Evolutionary conservation across 2,888 invertebrate species (phyloP), one percentile per base, ranked within the genome.

Genomic region (Steinernema hermaphroditum): DNA sequence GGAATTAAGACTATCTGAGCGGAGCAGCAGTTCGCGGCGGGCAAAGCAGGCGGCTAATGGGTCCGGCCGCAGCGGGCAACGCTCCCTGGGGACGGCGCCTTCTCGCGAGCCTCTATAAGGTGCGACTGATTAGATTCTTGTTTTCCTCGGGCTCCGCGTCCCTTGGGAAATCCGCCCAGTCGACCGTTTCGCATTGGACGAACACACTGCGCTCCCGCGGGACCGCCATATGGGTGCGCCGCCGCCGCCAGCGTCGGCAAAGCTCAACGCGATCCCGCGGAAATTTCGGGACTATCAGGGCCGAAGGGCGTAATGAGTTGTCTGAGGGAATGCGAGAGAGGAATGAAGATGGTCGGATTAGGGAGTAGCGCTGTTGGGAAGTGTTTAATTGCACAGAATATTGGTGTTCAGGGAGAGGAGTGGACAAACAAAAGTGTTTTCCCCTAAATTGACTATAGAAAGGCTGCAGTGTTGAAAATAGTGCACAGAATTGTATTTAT

Each of bases 101-200:
- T 54, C 54, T 54, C 6, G 54, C 54, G n/a, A 27, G 27, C n/a
- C 54, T 54, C 54, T 54, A 54, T 54, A 54, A 54, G 54, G 54
- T 54, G 54, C 54, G 54, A 54, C 54, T 54, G 54, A 54, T 54
- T 54, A 54, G 54, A 54, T 54, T 54, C 54, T 54, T 54, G 54
- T 54, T 54, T 54, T 54, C 54, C 54, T 54, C 54, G 22, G 54
- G 54, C 54, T 54, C 54, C 54, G 27, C 14, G n/a, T 54, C 54
- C 54, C 54, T 19, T 14, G 54, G 54, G 54, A 54, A 54, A 54
- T 54, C 54, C 54, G 54, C 54, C 54, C 54, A 54, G 54, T 54
- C 54, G 54, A 54, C 54, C 54, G 54, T 54, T 54, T 54, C 54
- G 27, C 54, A 27, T 54, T 54, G 54, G 27, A 22, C 54, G 54